Evolutionary conservation across 1,140 invertebrate species (phyloP).

Genomic region (Drosophila obscura): DNA sequence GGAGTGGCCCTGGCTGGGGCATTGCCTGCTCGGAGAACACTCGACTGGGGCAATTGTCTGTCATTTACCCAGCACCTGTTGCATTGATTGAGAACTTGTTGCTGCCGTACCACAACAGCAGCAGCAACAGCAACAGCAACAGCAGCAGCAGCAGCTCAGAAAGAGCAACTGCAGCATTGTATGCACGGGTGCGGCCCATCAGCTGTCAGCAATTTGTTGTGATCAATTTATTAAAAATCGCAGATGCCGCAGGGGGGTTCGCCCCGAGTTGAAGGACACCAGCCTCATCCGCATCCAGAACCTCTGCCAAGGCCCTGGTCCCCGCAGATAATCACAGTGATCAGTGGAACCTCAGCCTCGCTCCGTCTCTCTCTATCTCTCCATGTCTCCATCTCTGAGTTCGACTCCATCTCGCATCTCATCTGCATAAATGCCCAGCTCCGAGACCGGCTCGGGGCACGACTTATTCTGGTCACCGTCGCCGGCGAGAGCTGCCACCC

Average conservation of each 20-base stretch:
- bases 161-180: not conserved
- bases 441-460: not conserved
- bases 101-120: slow-evolving; percentile 27
- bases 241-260: slow-evolving; percentile 6
- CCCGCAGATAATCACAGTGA: slow-evolving; percentile 67
- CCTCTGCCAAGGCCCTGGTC: too few species aligned
- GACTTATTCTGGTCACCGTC: not conserved
- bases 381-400: not conserved
- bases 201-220: slow-evolving; percentile 82
- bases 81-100: slow-evolving; percentile 80
- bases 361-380: not conserved
- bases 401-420: slow-evolving; percentile 17
- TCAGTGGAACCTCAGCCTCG: slow-evolving; percentile 11
- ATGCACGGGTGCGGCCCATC: slow-evolving; percentile 61
- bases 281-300: slow-evolving; percentile 15
- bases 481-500: slow-evolving; percentile 49
- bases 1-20: slow-evolving; percentile 38
- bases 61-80: slow-evolving; percentile 63
- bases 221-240: slow-evolving; percentile 77
- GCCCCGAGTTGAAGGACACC: slow-evolving; percentile 38
- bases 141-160: slow-evolving; percentile 19
- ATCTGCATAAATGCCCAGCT: slow-evolving; percentile 68
- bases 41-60: slow-evolving; percentile 49
- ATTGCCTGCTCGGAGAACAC: not conserved
- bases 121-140: slow-evolving; percentile 16